These are phyloP conservation scores for Drosophila nigricruria DNA, from an alignment of 2,888 invertebrate genomes.

Conservation along the genomic window DNA sequence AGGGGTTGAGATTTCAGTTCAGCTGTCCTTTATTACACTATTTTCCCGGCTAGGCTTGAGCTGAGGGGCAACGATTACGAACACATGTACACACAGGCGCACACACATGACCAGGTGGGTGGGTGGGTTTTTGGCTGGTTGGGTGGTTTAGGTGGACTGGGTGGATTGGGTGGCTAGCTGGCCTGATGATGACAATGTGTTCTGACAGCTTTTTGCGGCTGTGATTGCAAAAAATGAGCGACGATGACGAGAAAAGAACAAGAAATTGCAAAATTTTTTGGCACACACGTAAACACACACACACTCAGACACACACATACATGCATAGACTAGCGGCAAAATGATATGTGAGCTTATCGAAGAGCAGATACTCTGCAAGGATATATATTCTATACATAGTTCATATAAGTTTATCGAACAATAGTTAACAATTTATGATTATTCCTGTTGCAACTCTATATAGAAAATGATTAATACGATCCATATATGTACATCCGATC, in stretches of 20 bases:
- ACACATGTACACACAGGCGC: slow-evolving; percentile 52
- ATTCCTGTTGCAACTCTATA: no score
- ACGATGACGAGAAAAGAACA: slow-evolving; percentile 76
- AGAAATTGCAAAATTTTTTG: slow-evolving; percentile 73
- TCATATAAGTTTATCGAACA: not conserved
- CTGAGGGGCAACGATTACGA: slow-evolving; percentile 61
- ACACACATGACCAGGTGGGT: slow-evolving; percentile 63
- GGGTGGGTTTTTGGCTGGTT: slow-evolving; percentile 11
- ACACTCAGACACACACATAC: not conserved
- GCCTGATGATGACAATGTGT: slow-evolving; percentile 78
- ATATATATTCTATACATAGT: no score
- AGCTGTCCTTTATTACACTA: slow-evolving; percentile 81
- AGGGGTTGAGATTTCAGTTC: slow-evolving; percentile 35
- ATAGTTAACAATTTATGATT: no score
- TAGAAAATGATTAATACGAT: no score
- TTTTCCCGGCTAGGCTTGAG: slow-evolving; percentile 51
- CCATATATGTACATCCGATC: no score
- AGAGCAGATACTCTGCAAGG: not conserved
- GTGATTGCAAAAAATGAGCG: slow-evolving; percentile 81
- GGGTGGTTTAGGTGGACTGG: slow-evolving; percentile 23
- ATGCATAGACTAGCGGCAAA: not conserved
- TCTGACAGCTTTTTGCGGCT: slow-evolving; percentile 75
- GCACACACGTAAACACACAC: slow-evolving; percentile 22
- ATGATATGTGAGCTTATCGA: not conserved
- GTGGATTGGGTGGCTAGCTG: slow-evolving; percentile 29